phyloP scores from a whole-genome alignment of 2,888 invertebrate genomes.

The Oscheius onirici region DNA sequence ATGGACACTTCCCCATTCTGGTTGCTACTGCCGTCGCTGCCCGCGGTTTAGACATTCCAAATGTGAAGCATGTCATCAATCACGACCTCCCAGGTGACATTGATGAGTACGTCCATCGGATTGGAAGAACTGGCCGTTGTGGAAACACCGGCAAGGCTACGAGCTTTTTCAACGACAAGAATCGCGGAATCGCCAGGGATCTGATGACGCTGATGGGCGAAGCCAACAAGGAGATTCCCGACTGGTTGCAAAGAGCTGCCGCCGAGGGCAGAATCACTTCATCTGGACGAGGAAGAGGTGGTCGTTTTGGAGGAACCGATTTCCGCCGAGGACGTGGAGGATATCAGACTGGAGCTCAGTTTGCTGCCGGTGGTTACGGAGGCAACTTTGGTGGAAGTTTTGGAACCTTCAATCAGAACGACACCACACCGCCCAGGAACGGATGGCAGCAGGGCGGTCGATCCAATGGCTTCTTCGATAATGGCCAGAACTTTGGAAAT shows the following conservation, averaged over 20 bases:
- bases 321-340: slow-evolving; percentile 25
- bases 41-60: slow-evolving; percentile 59
- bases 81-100: slow-evolving; percentile 56
- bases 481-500: background rate
- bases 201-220: slow-evolving; percentile 45
- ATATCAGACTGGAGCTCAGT: background rate
- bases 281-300: slow-evolving; percentile 32
- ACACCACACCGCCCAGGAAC: no score
- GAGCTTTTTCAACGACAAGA: slow-evolving; percentile 60
- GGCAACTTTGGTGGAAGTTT: background rate
- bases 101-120: slow-evolving; percentile 61
- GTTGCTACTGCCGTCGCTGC: slow-evolving; percentile 61
- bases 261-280: slow-evolving; percentile 40
- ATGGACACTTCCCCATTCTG: slow-evolving; percentile 77
- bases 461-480: background rate
- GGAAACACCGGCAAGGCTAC: slow-evolving; percentile 58
- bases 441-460: background rate
- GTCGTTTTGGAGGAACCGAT: slow-evolving; percentile 40
- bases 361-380: slow-evolving; percentile 6
- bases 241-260: slow-evolving; percentile 51
- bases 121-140: slow-evolving; percentile 59
- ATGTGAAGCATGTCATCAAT: slow-evolving; percentile 56
- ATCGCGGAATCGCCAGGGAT: slow-evolving; percentile 52
- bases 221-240: slow-evolving; percentile 55
- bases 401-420: background rate